Evolutionary conservation across 2,888 invertebrate species (phyloP), one percentile per base, ranked within the genome.

Genomic region (Limnephilus lunatus): DNA sequence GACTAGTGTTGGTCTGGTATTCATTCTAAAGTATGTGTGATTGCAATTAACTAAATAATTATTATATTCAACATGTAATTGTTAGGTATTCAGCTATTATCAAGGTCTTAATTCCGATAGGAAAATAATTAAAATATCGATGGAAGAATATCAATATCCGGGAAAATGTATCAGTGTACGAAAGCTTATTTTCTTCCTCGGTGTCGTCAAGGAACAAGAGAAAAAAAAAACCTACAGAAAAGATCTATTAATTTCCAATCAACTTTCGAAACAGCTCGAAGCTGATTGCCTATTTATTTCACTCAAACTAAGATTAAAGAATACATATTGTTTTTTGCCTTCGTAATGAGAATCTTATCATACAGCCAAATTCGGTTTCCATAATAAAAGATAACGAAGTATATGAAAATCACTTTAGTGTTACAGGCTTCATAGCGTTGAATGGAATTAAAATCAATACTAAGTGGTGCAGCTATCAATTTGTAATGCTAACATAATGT

Each of bases 241-340:
- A 2, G 7, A 68, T 4, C 25, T n/a, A 68, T 68, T 68, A 68
- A 68, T 68, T 25, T 68, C 68, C 68, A 68, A 68, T 68, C 68
- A 68, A 68, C 68, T n/a, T n/a, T 68, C 68, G 9, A n/a, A 68
- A 68, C 68, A 9, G 68, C n/a, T 68, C 9, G 7, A 25, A 9
- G 68, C 68, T 68, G 68, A 68, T 68, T 68, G 68, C 68, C 68
- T 68, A 68, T 68, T 68, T 68, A n/a, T 68, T 68, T 68, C 68
- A 68, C 68, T 68, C 68, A 68, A 25, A 68, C 68, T 25, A 25
- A 25, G 68, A 68, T 68, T 68, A n/a, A 68, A 68, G 7, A 68
- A 68, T 25, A 68, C 68, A 9, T 9, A 14, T 48, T 0, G 19
- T 7, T 25, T 25, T 68, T 68, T 7, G 25, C 68, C 25, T 68